These are phyloP conservation scores for Ceratina australensis DNA, from an alignment of 1,140 invertebrate species.

Conservation along the genomic window DNA sequence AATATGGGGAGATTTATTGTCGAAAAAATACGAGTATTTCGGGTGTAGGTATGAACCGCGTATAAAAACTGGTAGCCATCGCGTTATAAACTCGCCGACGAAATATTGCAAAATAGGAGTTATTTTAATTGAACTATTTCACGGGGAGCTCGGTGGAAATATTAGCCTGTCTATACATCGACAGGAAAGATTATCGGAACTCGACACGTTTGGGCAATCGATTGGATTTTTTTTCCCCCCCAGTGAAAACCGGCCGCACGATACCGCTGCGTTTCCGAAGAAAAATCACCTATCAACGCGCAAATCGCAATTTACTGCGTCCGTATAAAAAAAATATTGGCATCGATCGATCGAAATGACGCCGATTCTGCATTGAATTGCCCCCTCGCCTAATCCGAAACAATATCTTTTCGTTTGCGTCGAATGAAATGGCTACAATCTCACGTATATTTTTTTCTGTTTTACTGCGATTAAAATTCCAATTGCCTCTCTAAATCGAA, in stretches of 20 bases:
- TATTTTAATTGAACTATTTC: constrained; percentile 35
- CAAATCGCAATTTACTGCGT: constrained; percentile 2
- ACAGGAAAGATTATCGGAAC: constrained; percentile 27
- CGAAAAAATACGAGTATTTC: background rate
- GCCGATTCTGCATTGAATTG: background rate
- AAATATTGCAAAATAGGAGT: constrained; percentile 12
- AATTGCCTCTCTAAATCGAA: background rate
- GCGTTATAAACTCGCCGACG: background rate
- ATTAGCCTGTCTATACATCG: constrained; percentile 26
- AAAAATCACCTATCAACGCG: constrained; percentile 20
- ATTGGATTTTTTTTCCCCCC: constrained; percentile 19
- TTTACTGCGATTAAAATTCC: no score
- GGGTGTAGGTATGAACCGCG: background rate
- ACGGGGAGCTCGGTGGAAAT: constrained; percentile 4
- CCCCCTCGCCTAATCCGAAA: background rate
- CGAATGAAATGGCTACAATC: no score
- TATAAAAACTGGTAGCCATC: background rate
- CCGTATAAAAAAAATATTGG: background rate
- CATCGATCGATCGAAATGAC: background rate
- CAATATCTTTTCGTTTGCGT: background rate
- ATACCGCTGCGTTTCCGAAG: background rate
- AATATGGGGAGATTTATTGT: background rate
- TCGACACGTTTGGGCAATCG: constrained; percentile 15
- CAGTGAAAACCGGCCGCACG: constrained; percentile 8
- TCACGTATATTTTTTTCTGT: no score